Conservation (phyloP, 2,113 vertebrate species). For the Colinus virginianus region DNA sequence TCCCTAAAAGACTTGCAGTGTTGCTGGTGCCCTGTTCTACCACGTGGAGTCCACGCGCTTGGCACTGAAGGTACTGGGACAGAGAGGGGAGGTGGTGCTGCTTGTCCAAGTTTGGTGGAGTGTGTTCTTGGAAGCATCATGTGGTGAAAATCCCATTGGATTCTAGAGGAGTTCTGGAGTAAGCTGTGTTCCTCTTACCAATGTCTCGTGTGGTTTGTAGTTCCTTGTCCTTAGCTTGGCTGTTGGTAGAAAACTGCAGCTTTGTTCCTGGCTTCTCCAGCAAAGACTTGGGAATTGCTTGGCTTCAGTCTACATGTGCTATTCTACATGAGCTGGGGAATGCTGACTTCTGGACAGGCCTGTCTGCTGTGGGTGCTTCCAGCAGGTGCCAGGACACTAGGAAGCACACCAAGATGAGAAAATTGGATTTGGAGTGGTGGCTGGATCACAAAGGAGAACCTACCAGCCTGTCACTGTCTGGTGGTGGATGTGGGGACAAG, state of each 20-base stretch:
- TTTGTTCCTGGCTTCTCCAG: background rate
- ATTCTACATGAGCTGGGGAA: background rate
- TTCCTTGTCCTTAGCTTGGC: background rate
- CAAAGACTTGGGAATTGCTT: background rate
- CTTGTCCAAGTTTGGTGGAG: background rate
- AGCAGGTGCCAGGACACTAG: background rate
- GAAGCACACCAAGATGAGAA: background rate
- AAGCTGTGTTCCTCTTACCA: background rate
- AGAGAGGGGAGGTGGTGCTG: background rate
- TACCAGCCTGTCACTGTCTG: background rate
- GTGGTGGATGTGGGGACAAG: background rate
- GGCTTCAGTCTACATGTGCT: background rate
- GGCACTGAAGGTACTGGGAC: background rate
- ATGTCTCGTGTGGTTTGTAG: background rate
- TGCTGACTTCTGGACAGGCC: background rate
- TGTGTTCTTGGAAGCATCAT: background rate
- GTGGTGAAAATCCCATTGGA: background rate
- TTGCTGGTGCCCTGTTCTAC: background rate
- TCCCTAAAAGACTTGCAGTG: background rate
- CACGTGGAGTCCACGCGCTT: accelerated
- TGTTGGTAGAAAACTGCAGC: background rate
- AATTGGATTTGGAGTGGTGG: accelerated
- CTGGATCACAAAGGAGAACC: background rate
- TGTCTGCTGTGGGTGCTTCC: background rate
- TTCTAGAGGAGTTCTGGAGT: background rate